These are phyloP conservation scores for Lipophrys pholis DNA, from an alignment of 2,113 vertebrate species.

Conservation along the genomic window DNA sequence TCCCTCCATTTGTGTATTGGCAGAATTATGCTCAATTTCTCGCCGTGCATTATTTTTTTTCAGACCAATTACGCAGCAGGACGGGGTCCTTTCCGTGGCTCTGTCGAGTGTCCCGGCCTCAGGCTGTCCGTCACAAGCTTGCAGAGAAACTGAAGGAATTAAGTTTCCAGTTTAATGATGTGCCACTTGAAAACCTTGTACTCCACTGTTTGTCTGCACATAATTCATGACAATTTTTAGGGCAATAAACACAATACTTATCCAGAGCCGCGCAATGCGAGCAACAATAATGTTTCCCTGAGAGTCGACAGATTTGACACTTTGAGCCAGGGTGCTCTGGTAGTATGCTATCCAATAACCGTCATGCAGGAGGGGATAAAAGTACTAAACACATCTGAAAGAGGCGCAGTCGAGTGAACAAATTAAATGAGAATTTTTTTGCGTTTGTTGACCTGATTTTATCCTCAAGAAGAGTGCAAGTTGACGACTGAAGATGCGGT, in stretches of 20 bases:
- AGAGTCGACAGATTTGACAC: constrained; percentile 17
- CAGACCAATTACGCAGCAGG: constrained; percentile 56
- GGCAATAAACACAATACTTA: constrained; percentile 23
- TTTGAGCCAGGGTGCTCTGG: constrained; percentile 9
- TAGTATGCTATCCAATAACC: not conserved
- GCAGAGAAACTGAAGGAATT: constrained; percentile 52
- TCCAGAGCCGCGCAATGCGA: constrained; percentile 20
- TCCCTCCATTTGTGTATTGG: constrained; percentile 2
- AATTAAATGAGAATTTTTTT: constrained; percentile 7
- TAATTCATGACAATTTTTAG: constrained; percentile 53
- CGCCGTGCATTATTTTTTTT: constrained; percentile 49
- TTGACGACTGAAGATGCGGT: not conserved
- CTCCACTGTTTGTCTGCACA: constrained; percentile 47
- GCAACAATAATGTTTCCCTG: constrained; percentile 9
- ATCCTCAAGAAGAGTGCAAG: not conserved
- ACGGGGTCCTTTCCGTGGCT: constrained; percentile 21
- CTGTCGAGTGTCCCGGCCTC: constrained; percentile 30
- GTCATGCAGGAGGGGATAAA: not conserved
- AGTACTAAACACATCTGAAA: constrained; percentile 3
- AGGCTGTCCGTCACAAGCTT: constrained; percentile 21
- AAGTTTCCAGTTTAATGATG: constrained; percentile 65
- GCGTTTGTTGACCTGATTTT: not conserved
- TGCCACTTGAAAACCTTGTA: constrained; percentile 54
- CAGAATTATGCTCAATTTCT: constrained; percentile 24
- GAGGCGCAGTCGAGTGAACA: not conserved